phyloP scores from a whole-genome alignment of 2,797 vertebrate species.

The Macropus fuliginosus region DNA sequence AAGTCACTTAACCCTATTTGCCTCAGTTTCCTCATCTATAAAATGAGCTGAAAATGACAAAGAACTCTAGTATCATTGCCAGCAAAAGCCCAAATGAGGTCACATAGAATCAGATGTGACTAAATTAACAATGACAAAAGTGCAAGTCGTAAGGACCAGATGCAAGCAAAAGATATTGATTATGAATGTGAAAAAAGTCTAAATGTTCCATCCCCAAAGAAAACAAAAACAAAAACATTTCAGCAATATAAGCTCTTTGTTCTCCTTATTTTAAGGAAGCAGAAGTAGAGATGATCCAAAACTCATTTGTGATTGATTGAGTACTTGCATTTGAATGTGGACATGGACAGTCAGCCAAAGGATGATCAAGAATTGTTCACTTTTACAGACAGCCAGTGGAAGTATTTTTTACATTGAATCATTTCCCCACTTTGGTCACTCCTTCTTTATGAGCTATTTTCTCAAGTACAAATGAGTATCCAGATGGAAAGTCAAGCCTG shows the following conservation, averaged over 20 bases:
- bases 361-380: constrained; percentile 47
- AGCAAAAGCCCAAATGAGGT: background rate
- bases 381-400: background rate
- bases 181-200: constrained; percentile 40
- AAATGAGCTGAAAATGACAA: background rate
- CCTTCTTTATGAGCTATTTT: background rate
- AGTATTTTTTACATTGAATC: background rate
- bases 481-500: constrained; percentile 1
- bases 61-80: background rate
- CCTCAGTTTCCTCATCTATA: background rate
- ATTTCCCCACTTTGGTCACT: fast-evolving
- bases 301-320: constrained; percentile 50
- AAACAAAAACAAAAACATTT: constrained; percentile 22
- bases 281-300: constrained; percentile 13
- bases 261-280: constrained; percentile 22
- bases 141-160: background rate
- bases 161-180: constrained; percentile 29
- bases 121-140: background rate
- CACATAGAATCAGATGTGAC: background rate
- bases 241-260: constrained; percentile 20
- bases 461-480: background rate
- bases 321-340: constrained; percentile 51
- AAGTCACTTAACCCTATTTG: background rate
- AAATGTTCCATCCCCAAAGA: constrained; percentile 34
- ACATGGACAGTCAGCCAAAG: constrained; percentile 34